Base-by-base conservation (phyloP, 2,888 invertebrate species). In the Mythimna pallens region DNA sequence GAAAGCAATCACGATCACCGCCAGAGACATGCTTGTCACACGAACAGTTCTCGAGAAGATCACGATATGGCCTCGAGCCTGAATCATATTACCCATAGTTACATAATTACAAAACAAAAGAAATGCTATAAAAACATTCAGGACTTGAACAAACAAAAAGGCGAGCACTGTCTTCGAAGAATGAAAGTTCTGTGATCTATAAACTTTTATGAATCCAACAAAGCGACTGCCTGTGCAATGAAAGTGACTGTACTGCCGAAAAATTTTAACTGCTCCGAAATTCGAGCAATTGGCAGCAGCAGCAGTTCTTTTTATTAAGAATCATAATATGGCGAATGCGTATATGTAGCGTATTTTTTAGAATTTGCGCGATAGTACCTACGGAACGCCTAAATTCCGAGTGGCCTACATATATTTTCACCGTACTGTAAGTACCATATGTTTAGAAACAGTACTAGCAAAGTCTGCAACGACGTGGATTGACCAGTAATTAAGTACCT, bases 1-100 rank as follows among this genome's bases (percentile, higher is more conserved):
- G 93, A 93, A 94, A 94, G 92, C 92, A 83, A 92, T 91, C 94
- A 94, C 94, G 94, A 93, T 88, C 86, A 82, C 82, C 81, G 83
- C 75, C 82, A 74, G 85, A 86, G 89, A 88, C 88, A 86, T 76
- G 86, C 84, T 87, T 88, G 91, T 91, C 90, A 90, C 91, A 91
- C 88, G 90, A 90, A 85, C 73, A 70, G 83, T 79, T 86, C 82
- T 85, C 81, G 55, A 80, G 85, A 87, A 86, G 78, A 85, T 88
- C 88, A 88, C 86, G 87, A 89, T 81, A 76, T 81, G 73, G 82
- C 73, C 74, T 83, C 74, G 55, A 65, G 83, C n/a, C 65, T 54
- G 64, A 73, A 73, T 73, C 72, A 63, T 77, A 72, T 71, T n/a
- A 72, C 34, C 34, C 52, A 80, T 65, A 47, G 57, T 80, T 69